Evolutionary conservation across 2,888 invertebrate genomes (phyloP).

Genomic region (Balanococcus diminutus): DNA sequence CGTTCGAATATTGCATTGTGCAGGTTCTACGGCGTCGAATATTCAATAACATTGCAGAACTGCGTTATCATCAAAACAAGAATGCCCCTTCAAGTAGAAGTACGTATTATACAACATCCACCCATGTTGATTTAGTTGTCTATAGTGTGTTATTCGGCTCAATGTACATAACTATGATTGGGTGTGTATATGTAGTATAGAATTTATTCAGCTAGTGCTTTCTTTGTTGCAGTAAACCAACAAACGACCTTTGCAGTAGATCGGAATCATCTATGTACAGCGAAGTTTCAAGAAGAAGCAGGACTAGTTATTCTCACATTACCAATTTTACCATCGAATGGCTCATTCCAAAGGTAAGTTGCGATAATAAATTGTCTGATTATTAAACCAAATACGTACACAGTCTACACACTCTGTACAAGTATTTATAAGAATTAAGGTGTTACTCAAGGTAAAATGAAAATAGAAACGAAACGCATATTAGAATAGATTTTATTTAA

Average conservation of each 20-base stretch:
- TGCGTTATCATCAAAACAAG: not conserved
- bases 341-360: not conserved
- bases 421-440: constrained; percentile 4
- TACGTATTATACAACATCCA: not conserved
- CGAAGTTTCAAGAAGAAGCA: not conserved
- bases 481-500: constrained; percentile 42
- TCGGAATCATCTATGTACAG: not conserved
- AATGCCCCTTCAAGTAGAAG: not conserved
- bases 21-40: not conserved
- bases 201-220: not conserved
- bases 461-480: constrained; percentile 24
- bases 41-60: too few species aligned
- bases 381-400: not conserved
- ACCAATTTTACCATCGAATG: not conserved
- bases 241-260: not conserved
- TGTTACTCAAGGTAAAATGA: not conserved
- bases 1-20: not conserved
- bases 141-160: not conserved
- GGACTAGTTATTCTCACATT: not conserved
- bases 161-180: not conserved
- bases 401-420: not conserved
- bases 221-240: not conserved
- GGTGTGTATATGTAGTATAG: not conserved
- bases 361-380: not conserved
- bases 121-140: not conserved